Evolutionary conservation across 2,888 invertebrate genomes (phyloP).

Genomic region (Creontiades dilutus): DNA sequence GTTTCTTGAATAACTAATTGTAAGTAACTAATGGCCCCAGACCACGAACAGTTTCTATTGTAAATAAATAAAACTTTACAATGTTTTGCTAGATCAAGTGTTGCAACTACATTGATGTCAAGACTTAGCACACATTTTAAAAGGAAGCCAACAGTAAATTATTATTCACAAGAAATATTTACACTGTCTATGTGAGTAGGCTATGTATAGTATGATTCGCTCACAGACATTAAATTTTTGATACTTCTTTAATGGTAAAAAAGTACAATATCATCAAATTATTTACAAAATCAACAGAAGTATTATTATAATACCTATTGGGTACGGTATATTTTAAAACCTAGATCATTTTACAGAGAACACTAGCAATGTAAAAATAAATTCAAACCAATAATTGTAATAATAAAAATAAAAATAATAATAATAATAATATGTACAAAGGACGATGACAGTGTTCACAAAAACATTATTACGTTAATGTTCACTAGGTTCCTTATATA

Average conservation of each 20-base stretch:
- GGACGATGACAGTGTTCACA: slow-evolving; percentile 49
- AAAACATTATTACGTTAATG: slow-evolving; percentile 47
- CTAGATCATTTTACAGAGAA: slow-evolving; percentile 51
- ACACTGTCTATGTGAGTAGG: slow-evolving; percentile 20
- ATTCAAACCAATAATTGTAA: slow-evolving; percentile 43
- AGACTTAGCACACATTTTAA: not conserved
- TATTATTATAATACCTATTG: slow-evolving; percentile 26
- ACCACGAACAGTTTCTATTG: no score
- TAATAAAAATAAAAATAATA: not conserved
- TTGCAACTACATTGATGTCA: not conserved
- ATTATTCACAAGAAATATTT: slow-evolving; percentile 47
- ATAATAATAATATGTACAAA: slow-evolving; percentile 59
- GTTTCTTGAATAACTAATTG: no score
- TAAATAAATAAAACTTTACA: not conserved
- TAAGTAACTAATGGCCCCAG: no score
- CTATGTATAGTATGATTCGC: slow-evolving; percentile 13
- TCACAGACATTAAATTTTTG: slow-evolving; percentile 53
- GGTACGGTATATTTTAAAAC: slow-evolving; percentile 11
- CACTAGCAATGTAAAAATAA: slow-evolving; percentile 60
- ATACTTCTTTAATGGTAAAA: slow-evolving; percentile 43
- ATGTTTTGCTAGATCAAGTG: not conserved
- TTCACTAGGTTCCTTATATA: slow-evolving; percentile 18
- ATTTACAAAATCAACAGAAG: slow-evolving; percentile 54
- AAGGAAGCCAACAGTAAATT: slow-evolving; percentile 56
- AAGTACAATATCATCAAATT: slow-evolving; percentile 29